A percentile compares a stretch with the other conserved stretches of the same genome.
Conservation (phyloP, 2,888 invertebrate species). For the Phortica magna region DNA sequence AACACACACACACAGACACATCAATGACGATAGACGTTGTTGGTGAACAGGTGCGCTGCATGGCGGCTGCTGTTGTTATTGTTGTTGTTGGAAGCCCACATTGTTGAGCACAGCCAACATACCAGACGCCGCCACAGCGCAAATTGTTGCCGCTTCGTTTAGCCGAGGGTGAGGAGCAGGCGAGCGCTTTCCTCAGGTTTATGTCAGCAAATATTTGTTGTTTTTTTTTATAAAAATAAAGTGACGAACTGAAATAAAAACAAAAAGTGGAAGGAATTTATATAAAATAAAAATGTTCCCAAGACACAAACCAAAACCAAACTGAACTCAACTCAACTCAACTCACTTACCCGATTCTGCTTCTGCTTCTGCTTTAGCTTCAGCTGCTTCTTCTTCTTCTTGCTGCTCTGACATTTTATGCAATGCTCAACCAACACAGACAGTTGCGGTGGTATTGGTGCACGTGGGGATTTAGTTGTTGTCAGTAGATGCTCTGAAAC, state of each 20-base stretch:
- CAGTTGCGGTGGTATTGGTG: neutral
- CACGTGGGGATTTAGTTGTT: constrained; percentile 29
- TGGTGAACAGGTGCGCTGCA: neutral
- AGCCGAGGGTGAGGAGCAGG: too few species aligned
- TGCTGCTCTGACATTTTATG: constrained; percentile 20
- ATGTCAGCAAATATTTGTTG: constrained; percentile 3
- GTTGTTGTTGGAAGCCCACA: too few species aligned
- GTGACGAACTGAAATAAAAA: constrained; percentile 23
- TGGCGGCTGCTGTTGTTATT: neutral
- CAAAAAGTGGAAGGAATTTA: constrained; percentile 46
- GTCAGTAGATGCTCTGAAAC: constrained; percentile 54
- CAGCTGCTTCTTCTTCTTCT: constrained; percentile 27
- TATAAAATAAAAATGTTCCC: constrained; percentile 56
- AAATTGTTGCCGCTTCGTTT: too few species aligned
- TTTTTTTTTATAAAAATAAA: constrained; percentile 4
- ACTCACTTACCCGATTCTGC: neutral
- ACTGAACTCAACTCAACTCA: constrained; percentile 22
- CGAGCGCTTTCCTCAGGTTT: neutral
- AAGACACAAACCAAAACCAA: constrained; percentile 55
- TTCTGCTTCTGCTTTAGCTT: neutral
- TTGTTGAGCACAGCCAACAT: too few species aligned
- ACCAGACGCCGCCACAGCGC: too few species aligned
- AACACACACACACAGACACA: constrained; percentile 55
- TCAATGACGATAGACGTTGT: constrained; percentile 36
- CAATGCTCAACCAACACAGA: constrained; percentile 3